Evolutionary conservation across 2,888 invertebrate species (phyloP), one percentile per base, ranked within the genome.

Genomic region (Entomobrya multifasciata): DNA sequence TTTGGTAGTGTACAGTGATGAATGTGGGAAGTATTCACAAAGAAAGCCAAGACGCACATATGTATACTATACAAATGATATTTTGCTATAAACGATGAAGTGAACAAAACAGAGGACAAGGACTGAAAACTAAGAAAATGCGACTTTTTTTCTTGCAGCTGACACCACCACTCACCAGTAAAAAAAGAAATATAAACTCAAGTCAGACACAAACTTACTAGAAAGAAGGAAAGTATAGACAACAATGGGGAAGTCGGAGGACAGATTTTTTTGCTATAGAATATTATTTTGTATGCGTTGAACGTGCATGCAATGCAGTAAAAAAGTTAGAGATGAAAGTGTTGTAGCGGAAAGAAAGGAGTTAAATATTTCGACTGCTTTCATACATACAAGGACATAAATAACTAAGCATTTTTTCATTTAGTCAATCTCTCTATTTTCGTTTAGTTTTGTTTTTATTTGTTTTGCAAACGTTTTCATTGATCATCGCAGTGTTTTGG

Each of bases 71-170:
- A n/a, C n/a, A n/a, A n/a, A n/a, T n/a, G n/a, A 78, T 13, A 44
- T 79, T 47, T 79, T 79, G 49, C 79, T 79, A 22, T 2, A 25
- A 60, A 22, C 5, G 22, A 22, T 6, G n/a, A 22, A 60, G n/a
- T 15, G 25, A 60, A 22, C 49, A 15, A 44, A 20, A 22, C 20
- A 67, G 62, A n/a, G 44, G n/a, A 62, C 60, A 62, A 62, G 36
- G 17, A 74, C 13, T 5, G 8, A 52, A 60, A 60, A 77, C n/a
- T n/a, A n/a, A n/a, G n/a, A n/a, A n/a, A n/a, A n/a, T n/a, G n/a
- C n/a, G n/a, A n/a, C n/a, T n/a, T n/a, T n/a, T n/a, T n/a, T 65
- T 44, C 57, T 67, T 79, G 65, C 65, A 79, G 79, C 79, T 79
- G 79, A 79, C 79, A 79, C 79, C 49, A 65, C 22, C 65, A 62